Evolutionary conservation across 2,113 vertebrate genomes (phyloP).

Genomic region (Apistogramma diplotaenia): DNA sequence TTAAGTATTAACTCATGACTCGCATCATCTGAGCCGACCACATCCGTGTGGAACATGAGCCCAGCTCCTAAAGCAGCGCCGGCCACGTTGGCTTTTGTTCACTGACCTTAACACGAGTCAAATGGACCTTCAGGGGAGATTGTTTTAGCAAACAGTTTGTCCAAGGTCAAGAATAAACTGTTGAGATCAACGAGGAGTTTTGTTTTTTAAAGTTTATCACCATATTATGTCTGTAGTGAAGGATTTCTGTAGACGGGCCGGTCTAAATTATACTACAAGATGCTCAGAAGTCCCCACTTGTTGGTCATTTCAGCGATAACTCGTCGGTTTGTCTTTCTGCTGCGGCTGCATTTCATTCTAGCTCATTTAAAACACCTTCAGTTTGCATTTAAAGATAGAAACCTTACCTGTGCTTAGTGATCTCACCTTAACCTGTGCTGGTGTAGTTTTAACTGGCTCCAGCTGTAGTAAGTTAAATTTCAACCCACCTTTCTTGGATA

Average conservation of each 20-base stretch:
- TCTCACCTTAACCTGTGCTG: neutral
- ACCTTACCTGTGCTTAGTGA: neutral
- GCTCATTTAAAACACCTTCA: neutral
- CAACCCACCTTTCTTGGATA: neutral
- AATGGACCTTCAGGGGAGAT: neutral
- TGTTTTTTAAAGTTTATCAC: neutral
- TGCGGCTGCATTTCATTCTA: neutral
- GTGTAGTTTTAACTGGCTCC: neutral
- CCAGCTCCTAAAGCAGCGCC: neutral
- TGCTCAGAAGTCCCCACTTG: neutral
- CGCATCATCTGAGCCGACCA: neutral
- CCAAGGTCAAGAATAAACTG: neutral
- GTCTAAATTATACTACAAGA: neutral
- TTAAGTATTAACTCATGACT: conserved; percentile 1
- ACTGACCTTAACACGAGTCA: neutral
- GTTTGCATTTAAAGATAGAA: neutral
- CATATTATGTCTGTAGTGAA: neutral
- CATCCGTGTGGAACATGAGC: neutral
- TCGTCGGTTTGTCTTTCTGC: neutral
- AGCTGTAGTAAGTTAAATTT: neutral
- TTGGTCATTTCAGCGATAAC: neutral
- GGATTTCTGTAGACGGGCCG: neutral
- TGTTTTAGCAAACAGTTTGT: neutral
- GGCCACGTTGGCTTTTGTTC: neutral
- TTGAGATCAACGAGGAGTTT: neutral